A percentile compares a stretch with the other conserved stretches of the same genome.
Evolutionary conservation across 1,140 invertebrate species (phyloP).

Genomic region (Lepidurus packardi): DNA sequence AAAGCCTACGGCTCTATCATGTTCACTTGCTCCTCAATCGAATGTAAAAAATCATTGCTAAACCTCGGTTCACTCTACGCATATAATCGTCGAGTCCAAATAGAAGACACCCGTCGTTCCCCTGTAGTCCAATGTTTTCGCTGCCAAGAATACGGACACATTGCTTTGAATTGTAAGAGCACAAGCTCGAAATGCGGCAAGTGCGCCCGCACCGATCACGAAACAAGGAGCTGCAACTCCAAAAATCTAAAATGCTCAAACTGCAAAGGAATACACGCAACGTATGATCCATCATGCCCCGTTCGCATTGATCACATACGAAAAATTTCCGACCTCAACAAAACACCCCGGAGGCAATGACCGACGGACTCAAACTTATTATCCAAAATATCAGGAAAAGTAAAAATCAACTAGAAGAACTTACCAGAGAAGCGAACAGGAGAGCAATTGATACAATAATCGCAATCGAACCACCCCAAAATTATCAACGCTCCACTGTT

Average conservation of each 20-base stretch:
- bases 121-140: slow-evolving; percentile 4
- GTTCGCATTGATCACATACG: not conserved
- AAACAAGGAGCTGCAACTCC: not conserved
- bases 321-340: not conserved
- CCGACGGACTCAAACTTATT: not conserved
- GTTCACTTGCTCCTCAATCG: not conserved
- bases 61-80: not conserved
- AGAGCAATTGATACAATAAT: no score
- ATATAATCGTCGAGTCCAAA: slow-evolving; percentile 7
- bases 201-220: not conserved
- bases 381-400: no score
- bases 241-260: not conserved
- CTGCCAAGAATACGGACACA: slow-evolving; percentile 27
- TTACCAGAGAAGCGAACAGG: no score
- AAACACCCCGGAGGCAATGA: slow-evolving; percentile 4
- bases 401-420: no score
- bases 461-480: no score
- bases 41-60: not conserved
- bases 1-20: slow-evolving; percentile 17
- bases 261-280: not conserved
- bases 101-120: not conserved
- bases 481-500: no score
- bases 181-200: slow-evolving; percentile 18
- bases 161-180: not conserved
- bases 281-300: not conserved